These are phyloP conservation scores for Periplaneta americana DNA, from an alignment of 1,140 invertebrate genomes.

Conservation along the genomic window DNA sequence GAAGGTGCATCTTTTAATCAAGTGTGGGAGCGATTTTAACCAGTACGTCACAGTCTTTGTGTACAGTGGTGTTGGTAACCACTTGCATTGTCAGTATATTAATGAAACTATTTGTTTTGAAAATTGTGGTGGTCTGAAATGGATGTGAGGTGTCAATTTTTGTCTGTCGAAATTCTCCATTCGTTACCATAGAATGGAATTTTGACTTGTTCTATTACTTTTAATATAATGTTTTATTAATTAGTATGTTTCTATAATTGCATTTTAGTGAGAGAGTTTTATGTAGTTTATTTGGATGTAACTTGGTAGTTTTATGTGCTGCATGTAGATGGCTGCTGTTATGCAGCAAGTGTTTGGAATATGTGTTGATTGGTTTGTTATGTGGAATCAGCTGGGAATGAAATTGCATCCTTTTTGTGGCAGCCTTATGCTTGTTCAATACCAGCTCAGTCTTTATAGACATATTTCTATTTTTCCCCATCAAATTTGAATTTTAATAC, in stretches of 20 bases:
- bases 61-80: too few relatives aligned
- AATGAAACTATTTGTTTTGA: too few relatives aligned
- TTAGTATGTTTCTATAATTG: neutral
- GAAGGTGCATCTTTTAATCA: neutral
- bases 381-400: neutral
- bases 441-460: neutral
- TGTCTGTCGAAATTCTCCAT: too few relatives aligned
- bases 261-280: neutral
- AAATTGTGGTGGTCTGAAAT: too few relatives aligned
- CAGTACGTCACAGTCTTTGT: too few relatives aligned
- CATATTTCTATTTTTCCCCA: neutral
- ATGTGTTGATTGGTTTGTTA: neutral
- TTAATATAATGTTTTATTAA: neutral
- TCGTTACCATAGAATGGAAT: too few relatives aligned
- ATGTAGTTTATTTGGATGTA: neutral
- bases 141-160: too few relatives aligned
- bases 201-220: neutral
- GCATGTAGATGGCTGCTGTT: neutral
- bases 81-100: too few relatives aligned
- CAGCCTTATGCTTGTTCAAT: neutral
- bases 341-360: neutral
- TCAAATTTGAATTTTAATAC: neutral
- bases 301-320: too few relatives aligned
- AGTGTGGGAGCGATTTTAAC: too few relatives aligned
- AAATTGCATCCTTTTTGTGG: neutral